Evolutionary conservation across 1,140 invertebrate genomes (phyloP), one percentile per base, ranked within the genome.

Genomic region (Arion vulgaris): DNA sequence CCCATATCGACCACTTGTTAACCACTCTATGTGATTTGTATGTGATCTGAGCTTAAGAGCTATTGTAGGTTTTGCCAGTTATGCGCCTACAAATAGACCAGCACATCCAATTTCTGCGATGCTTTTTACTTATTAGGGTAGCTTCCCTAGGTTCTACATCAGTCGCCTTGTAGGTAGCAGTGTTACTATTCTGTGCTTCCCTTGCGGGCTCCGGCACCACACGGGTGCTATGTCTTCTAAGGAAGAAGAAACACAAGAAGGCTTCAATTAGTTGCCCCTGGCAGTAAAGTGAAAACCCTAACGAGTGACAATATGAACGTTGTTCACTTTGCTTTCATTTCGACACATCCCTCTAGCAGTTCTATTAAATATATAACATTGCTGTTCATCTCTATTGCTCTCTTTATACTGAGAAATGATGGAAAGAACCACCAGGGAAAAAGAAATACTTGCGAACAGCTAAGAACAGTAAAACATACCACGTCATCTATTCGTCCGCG

Each of bases 301-400:
- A 80, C 62, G 32, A 80, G 78, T 34, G 78, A 57, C 68, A 71
- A 69, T 80, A 80, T 69, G 66, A 71, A 51, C 51, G 62, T 36
- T 66, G 38, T 80, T 80, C 78, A 80, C 71, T 80, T 80, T 69
- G 78, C 78, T 69, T 80, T 57, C 71, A 80, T 80, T 80, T 80
- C 78, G 78, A 69, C 68, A 49, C 62, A 32, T 7, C 28, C 78
- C 78, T 32, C 2, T 11, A 66, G 78, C 36, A 1, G 39, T 34
- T 66, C 62, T n/a, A n/a, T 66, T 66, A 28, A 66, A 66, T 32
- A 66, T 66, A 66, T 66, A 66, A 41, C 71, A 39, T 49, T 36
- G 38, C 26, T 73, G 26, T 41, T 73, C 38, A 38, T 73, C 38
- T 71, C 28, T 38, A 13, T 79, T 53, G 28, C 34, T 66, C 39